phyloP scores from a whole-genome alignment of 2,797 vertebrate species.

The Lophius americanus region DNA sequence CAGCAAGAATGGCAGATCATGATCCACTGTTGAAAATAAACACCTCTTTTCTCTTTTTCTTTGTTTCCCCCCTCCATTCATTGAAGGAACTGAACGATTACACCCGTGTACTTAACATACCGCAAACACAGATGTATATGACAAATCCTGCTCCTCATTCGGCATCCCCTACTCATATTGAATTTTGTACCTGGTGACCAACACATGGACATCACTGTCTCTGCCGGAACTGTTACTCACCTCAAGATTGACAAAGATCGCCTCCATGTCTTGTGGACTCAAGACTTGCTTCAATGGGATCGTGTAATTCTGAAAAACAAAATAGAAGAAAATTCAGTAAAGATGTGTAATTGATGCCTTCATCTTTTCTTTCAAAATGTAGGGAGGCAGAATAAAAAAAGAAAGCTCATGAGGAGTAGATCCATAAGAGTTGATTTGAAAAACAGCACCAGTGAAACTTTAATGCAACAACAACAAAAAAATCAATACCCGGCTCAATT shows the following conservation, averaged over 20 bases:
- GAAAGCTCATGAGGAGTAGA: background rate
- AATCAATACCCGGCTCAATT: conserved; percentile 25
- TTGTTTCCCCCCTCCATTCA: background rate
- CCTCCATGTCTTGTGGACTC: conserved; percentile 89
- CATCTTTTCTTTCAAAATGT: background rate
- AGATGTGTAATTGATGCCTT: background rate
- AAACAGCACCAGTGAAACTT: background rate
- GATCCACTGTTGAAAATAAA: background rate
- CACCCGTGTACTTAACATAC: background rate
- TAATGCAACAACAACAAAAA: conserved; percentile 10
- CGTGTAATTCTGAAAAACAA: conserved; percentile 90
- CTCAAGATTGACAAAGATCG: conserved; percentile 97
- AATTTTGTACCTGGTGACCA: conserved; percentile 40
- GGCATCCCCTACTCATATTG: conserved; percentile 28
- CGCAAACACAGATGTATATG: background rate
- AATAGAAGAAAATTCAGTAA: background rate
- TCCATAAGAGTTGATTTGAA: conserved; percentile 11
- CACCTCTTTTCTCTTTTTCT: background rate
- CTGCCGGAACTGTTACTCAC: conserved; percentile 69
- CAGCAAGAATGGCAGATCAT: background rate
- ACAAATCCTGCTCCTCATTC: conserved; percentile 24
- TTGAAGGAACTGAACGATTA: background rate
- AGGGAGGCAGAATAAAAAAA: background rate
- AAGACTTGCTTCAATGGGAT: conserved; percentile 91
- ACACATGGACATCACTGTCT: conserved; percentile 2